These are phyloP conservation scores for Rhinolophus ferrumequinum DNA, from an alignment of 2,113 vertebrate species.

Conservation along the genomic window DNA sequence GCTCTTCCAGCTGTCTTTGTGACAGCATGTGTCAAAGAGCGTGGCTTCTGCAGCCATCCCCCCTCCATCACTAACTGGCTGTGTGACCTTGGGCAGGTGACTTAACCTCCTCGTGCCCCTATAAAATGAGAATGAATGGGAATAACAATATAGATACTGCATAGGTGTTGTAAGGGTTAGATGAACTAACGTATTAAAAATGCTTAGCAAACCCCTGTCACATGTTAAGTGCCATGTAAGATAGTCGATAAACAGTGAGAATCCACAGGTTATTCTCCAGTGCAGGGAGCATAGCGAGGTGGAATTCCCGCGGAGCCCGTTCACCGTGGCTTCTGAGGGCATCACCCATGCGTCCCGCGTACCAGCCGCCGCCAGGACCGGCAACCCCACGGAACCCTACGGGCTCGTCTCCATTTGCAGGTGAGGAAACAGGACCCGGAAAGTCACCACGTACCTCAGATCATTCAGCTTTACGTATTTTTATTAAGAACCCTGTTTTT, in stretches of 20 bases:
- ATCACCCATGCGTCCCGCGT: background rate
- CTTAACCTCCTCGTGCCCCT: background rate
- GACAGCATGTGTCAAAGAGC: background rate
- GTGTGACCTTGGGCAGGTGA: background rate
- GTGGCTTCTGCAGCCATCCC: background rate
- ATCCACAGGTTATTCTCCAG: background rate
- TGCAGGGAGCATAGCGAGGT: background rate
- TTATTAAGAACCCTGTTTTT: conserved; percentile 36
- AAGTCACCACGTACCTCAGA: background rate
- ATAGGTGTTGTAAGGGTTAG: background rate
- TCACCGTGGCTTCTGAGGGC: background rate
- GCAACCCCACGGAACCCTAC: too few relatives aligned
- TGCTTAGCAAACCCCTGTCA: background rate
- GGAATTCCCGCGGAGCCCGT: background rate
- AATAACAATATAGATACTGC: background rate
- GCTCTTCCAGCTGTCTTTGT: background rate
- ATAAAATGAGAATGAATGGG: background rate
- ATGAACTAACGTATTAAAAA: background rate
- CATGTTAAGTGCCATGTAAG: too few relatives aligned
- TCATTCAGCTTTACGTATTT: background rate
- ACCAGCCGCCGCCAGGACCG: background rate
- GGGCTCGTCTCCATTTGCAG: background rate
- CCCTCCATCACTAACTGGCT: background rate
- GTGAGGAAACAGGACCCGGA: background rate
- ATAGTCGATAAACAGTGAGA: background rate